Evolutionary conservation across 2,113 vertebrate species (phyloP).

Genomic region (Ginglymostoma cirratum): DNA sequence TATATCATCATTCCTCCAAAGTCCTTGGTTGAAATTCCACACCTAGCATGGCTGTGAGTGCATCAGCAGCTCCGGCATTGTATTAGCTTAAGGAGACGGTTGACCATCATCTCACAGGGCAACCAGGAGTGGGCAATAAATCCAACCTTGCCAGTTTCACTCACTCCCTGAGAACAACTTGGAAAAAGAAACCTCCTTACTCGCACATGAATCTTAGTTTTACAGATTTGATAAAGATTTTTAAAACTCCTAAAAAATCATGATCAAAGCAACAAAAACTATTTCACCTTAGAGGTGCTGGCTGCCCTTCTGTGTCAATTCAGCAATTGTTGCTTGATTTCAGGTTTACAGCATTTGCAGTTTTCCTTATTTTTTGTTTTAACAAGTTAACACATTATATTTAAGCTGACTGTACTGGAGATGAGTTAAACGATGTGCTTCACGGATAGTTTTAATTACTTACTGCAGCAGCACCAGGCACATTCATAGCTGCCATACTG

Average conservation of each 20-base stretch:
- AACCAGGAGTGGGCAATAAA: neutral
- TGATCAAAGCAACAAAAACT: neutral
- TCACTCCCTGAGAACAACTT: neutral
- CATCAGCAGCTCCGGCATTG: no score
- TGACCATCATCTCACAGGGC: neutral
- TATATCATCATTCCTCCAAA: no score
- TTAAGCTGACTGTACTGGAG: neutral
- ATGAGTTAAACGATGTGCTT: neutral
- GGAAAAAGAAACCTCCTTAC: neutral
- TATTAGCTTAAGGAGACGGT: neutral
- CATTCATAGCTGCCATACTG: conserved; percentile 1
- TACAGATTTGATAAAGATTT: neutral
- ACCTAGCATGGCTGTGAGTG: no score
- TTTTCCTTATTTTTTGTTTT: neutral
- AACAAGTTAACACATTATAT: neutral
- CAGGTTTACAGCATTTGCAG: neutral
- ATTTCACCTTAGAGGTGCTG: neutral
- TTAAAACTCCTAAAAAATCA: neutral
- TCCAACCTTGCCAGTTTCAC: neutral
- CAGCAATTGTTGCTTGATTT: neutral
- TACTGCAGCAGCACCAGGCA: conserved; percentile 37
- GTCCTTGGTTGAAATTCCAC: no score
- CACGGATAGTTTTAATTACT: neutral
- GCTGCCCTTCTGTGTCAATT: neutral
- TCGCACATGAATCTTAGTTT: neutral